Percentiles rank a stretch among this genome's conserved stretches.
phyloP scores from a whole-genome alignment of 2,888 invertebrate genomes.

The Athrips mouffetella region DNA sequence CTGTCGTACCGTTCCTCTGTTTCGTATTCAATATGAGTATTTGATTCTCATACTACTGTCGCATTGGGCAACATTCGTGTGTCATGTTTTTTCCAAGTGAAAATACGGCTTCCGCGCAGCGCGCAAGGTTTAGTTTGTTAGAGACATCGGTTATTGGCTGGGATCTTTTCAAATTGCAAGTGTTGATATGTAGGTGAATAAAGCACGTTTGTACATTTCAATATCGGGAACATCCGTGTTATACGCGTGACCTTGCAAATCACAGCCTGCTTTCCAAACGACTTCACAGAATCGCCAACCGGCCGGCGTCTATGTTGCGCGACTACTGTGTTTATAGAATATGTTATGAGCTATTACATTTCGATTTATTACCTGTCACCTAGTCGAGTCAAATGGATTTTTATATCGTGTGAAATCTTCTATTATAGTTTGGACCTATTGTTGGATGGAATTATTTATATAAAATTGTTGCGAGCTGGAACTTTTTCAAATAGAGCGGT shows the following conservation, averaged over 20 bases:
- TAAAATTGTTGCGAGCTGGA: too few relatives aligned
- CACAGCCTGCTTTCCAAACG: conserved; percentile 79
- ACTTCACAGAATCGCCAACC: conserved; percentile 67
- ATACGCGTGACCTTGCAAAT: conserved; percentile 79
- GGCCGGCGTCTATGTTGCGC: conserved; percentile 66
- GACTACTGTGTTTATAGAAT: conserved; percentile 61
- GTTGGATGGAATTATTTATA: not conserved
- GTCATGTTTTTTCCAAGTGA: conserved; percentile 49
- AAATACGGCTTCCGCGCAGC: conserved; percentile 47
- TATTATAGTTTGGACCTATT: conserved; percentile 6
- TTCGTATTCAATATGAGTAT: conserved; percentile 78
- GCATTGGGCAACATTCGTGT: conserved; percentile 68
- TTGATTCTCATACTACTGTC: conserved; percentile 76
- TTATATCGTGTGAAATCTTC: conserved; percentile 13
- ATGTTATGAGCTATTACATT: conserved; percentile 25
- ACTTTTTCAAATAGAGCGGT: not conserved
- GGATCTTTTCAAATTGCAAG: conserved; percentile 70
- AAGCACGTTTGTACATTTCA: conserved; percentile 78
- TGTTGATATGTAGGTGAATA: conserved; percentile 77
- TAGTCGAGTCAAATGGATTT: conserved; percentile 14
- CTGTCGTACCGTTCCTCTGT: conserved; percentile 73
- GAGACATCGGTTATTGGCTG: conserved; percentile 40
- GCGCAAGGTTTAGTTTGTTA: conserved; percentile 55
- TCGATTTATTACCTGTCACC: conserved; percentile 17
- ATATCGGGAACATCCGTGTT: conserved; percentile 79